Evolutionary conservation across 2,113 vertebrate genomes (phyloP).

Genomic region (Phyllostomus hastatus): DNA sequence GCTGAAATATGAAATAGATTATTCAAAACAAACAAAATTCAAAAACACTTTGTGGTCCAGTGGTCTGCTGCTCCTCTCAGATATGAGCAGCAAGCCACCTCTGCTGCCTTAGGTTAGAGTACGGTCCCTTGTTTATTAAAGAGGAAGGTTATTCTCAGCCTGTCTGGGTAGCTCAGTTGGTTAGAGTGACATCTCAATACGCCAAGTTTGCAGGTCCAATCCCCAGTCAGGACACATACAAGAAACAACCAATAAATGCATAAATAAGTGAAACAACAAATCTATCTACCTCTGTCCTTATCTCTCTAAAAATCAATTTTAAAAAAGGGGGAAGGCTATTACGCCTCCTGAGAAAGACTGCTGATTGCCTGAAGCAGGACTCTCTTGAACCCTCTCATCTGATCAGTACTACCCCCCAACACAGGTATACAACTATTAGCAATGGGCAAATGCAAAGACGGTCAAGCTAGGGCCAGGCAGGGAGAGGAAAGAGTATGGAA

Average conservation of each 20-base stretch:
- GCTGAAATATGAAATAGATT: not conserved
- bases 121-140: not conserved
- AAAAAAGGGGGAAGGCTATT: no score
- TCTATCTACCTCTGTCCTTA: no score
- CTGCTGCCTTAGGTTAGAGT: not conserved
- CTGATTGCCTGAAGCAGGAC: not conserved
- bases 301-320: no score
- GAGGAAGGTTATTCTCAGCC: not conserved
- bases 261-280: no score
- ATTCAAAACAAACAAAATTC: not conserved
- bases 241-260: no score
- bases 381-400: not conserved
- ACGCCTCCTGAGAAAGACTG: not conserved
- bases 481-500: not conserved
- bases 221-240: no score
- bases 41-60: not conserved
- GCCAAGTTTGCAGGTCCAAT: no score
- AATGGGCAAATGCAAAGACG: not conserved
- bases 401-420: not conserved
- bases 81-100: not conserved
- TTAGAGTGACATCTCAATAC: no score
- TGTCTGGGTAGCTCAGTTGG: no score
- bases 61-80: not conserved
- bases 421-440: not conserved
- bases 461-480: not conserved